These are phyloP conservation scores for Macrotis lagotis DNA, from an alignment of 2,113 vertebrate genomes.

Conservation along the genomic window DNA sequence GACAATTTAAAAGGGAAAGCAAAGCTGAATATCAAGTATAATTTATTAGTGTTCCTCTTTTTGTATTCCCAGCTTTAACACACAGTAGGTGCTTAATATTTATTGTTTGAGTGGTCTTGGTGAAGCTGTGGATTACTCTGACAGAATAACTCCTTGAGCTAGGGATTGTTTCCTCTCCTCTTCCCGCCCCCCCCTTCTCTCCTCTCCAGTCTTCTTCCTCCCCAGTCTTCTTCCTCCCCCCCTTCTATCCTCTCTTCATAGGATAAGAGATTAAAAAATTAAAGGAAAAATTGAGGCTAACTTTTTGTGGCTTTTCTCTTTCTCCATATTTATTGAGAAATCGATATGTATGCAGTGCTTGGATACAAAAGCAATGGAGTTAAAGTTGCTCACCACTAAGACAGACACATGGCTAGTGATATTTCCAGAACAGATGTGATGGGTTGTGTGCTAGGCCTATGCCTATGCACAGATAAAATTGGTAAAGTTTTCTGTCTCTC, in stretches of 20 bases:
- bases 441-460: background rate
- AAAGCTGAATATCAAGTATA: background rate
- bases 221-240: too few species aligned
- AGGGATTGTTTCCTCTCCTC: background rate
- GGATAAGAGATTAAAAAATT: background rate
- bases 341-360: background rate
- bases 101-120: background rate
- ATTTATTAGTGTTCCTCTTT: background rate
- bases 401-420: background rate
- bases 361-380: slow-evolving; percentile 10
- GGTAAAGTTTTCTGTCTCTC: background rate
- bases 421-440: background rate
- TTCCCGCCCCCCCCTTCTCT: background rate
- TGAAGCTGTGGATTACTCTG: background rate
- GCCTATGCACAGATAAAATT: background rate
- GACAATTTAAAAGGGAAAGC: background rate
- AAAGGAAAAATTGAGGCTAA: background rate
- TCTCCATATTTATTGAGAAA: background rate
- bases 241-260: background rate
- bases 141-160: background rate
- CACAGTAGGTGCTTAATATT: background rate
- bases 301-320: background rate
- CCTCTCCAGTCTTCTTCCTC: fast-evolving
- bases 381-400: background rate
- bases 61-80: background rate